phyloP scores from a whole-genome alignment of 2,113 vertebrate genomes.

The Eleginops maclovinus region DNA sequence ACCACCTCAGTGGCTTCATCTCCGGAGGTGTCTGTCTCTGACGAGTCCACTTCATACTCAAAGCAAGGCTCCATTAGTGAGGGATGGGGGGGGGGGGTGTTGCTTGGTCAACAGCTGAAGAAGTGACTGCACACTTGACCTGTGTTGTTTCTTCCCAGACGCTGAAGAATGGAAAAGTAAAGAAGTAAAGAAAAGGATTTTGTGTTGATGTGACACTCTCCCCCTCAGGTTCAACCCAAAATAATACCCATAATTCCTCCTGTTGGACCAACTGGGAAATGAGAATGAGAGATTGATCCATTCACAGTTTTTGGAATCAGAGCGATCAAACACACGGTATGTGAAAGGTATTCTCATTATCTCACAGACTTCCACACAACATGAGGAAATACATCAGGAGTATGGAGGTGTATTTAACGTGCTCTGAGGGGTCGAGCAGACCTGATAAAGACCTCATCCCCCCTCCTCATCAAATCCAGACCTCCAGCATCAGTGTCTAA shows the following conservation, averaged over 20 bases:
- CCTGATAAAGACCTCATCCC: too few species aligned
- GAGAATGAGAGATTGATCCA: neutral
- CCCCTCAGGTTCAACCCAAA: constrained; percentile 26
- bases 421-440: too few species aligned
- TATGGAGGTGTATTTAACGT: too few species aligned
- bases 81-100: constrained; percentile 29
- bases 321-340: too few species aligned
- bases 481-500: too few species aligned
- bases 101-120: constrained; percentile 71
- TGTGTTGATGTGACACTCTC: constrained; percentile 54
- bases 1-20: constrained; percentile 12
- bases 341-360: too few species aligned
- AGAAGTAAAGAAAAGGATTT: constrained; percentile 9
- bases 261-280: constrained; percentile 30
- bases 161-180: constrained; percentile 5
- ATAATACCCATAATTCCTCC: constrained; percentile 36
- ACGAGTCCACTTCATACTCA: constrained; percentile 51
- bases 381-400: too few species aligned
- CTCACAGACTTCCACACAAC: too few species aligned
- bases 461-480: too few species aligned
- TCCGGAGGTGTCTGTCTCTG: constrained; percentile 39
- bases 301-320: too few species aligned
- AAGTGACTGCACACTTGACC: constrained; percentile 63
- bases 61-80: constrained; percentile 40
- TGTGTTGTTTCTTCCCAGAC: constrained; percentile 15